Evolutionary conservation across 2,888 invertebrate species (phyloP).

Genomic region (Thyatira batis): DNA sequence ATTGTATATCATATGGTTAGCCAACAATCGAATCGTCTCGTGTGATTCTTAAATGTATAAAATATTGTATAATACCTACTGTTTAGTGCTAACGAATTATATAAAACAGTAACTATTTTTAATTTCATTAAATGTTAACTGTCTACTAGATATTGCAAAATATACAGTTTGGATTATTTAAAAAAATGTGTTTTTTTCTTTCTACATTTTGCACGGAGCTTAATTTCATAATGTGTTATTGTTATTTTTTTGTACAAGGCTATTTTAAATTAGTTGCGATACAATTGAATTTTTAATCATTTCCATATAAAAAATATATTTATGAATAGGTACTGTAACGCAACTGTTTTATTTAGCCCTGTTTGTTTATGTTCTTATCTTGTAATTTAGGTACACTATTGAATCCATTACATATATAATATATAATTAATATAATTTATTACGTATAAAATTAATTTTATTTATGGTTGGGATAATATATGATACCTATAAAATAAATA

Average conservation of each 20-base stretch:
- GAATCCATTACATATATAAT: conserved; percentile 7
- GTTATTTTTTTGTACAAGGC: conserved; percentile 4
- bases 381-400: conserved; percentile 5
- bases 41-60: background rate
- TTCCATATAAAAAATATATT: background rate
- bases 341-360: conserved; percentile 5
- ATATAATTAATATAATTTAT: conserved; percentile 7
- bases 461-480: conserved; percentile 11
- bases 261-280: conserved; percentile 5
- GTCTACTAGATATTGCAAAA: background rate
- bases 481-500: conserved; percentile 43
- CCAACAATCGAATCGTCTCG: background rate
- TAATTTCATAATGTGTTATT: conserved; percentile 2
- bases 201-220: conserved; percentile 5
- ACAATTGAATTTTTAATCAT: background rate
- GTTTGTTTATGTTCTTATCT: conserved; percentile 1
- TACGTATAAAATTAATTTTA: conserved; percentile 5
- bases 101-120: background rate
- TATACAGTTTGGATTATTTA: conserved; percentile 2
- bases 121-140: background rate
- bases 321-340: background rate
- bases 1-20: background rate
- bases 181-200: conserved; percentile 1
- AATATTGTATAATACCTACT: background rate
- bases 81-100: background rate